phyloP scores from a whole-genome alignment of 2,888 invertebrate species.

The Acrocyrtus sp. region DNA sequence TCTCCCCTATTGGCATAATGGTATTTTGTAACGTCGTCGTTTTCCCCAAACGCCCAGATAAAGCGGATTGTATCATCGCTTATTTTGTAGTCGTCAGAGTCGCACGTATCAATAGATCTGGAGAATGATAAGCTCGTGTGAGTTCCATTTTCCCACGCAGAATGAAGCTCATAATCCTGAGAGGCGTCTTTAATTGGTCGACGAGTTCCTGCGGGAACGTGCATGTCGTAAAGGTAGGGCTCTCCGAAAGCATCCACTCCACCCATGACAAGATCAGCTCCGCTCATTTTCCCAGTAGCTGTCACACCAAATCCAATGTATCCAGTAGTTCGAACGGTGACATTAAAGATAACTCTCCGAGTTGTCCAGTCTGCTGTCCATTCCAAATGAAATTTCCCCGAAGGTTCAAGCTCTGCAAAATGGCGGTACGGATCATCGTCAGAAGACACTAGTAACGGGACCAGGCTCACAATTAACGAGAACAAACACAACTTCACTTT shows the following conservation, averaged over 20 bases:
- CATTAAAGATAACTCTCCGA: conserved; percentile 9
- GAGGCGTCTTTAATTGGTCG: background rate
- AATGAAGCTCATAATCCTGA: conserved; percentile 1
- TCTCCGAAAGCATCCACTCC: background rate
- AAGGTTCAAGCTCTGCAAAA: background rate
- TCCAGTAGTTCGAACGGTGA: conserved; percentile 3
- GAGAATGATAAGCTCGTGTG: conserved; percentile 31
- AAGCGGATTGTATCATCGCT: background rate
- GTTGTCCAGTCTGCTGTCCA: conserved; percentile 2
- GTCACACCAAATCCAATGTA: conserved; percentile 22
- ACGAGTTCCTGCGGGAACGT: background rate
- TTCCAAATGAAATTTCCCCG: background rate
- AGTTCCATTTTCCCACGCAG: background rate
- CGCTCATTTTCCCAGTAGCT: no score
- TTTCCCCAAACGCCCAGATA: conserved; percentile 38
- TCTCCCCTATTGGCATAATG: conserved; percentile 28
- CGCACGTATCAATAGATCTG: conserved; percentile 35
- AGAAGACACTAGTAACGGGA: no score
- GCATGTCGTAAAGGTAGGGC: background rate
- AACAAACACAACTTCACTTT: no score
- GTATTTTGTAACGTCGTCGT: conserved; percentile 19
- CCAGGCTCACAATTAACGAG: no score
- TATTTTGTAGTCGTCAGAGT: background rate
- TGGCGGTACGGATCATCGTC: conserved; percentile 7
- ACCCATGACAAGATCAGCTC: background rate